Evolutionary conservation across 2,888 invertebrate genomes (phyloP), one percentile per base, ranked within the genome.

Genomic region (Dryobotodes eremita): DNA sequence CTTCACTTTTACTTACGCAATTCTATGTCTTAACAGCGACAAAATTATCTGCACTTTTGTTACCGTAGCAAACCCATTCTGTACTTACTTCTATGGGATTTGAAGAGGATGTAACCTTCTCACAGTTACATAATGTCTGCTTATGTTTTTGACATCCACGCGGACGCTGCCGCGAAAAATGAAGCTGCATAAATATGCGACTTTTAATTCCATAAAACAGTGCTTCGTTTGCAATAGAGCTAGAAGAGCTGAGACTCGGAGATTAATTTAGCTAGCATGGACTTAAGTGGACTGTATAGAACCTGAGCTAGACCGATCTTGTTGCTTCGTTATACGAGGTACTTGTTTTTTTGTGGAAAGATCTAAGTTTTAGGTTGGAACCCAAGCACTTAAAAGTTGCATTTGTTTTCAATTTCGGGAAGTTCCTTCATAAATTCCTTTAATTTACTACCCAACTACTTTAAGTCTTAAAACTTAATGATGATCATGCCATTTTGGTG

Each of bases 201-300:
- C 4, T 65, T 57, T 23, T 26, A 65, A 23, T 13, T 57, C 2
- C 36, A 65, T 50, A 23, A 66, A 50, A 77, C 23, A 48, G 46
- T 3, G 36, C 64, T 36, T 11, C 55, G 11, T 17, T 65, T 77
- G 17, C 36, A 77, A 65, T 23, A 17, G 5, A 64, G 10, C 62
- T 62, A 31, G 71, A n/a, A 62, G 53, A 53, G n/a, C 76, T 55
- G 77, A 65, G 42, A 50, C 20, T 23, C 23, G 10, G 48, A 57
- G 50, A 77, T 50, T 23, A 77, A 77, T 66, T 57, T 66, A 50
- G 77, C 77, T 59, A 59, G 42, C 48, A 23, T 26, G 17, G 65
- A 42, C 65, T 65, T 26, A 23, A 57, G 17, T 13, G 7, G 48
- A n/a, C n/a, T 13, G 17, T 42, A 2, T 26, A 13, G 17, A 31